Conservation (phyloP, 2,113 vertebrate species). For the Otis tarda region DNA sequence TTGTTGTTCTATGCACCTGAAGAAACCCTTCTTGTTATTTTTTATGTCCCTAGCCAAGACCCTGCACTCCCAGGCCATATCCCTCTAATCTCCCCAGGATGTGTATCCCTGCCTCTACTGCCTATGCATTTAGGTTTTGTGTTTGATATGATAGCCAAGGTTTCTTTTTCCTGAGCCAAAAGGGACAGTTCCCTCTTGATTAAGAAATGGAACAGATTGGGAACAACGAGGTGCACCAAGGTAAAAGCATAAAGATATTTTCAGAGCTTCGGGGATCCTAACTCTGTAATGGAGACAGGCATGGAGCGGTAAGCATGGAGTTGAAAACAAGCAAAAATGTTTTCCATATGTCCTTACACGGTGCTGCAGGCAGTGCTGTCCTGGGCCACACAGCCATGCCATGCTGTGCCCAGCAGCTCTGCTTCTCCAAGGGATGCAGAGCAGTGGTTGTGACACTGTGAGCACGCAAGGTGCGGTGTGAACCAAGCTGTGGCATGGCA, state of each 20-base stretch:
- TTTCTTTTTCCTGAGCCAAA: neutral
- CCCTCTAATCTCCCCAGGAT: neutral
- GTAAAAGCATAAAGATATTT: neutral
- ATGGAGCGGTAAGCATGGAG: neutral
- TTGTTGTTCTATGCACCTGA: neutral
- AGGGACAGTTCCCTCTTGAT: neutral
- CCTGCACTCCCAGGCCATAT: neutral
- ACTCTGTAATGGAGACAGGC: neutral
- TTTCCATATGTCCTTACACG: fast-evolving
- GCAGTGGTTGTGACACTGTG: neutral
- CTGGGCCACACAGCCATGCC: fast-evolving
- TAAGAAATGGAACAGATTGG: neutral
- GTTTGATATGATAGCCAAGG: neutral
- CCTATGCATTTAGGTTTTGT: neutral
- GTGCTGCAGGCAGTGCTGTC: neutral
- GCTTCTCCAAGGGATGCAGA: neutral
- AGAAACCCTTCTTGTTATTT: neutral
- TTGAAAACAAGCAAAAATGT: neutral
- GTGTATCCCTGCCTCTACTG: neutral
- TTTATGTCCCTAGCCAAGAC: neutral
- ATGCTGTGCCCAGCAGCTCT: neutral
- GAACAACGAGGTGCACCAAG: too few species aligned
- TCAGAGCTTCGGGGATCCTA: neutral
- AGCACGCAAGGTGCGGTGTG: neutral
- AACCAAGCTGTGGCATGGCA: neutral